Base-by-base conservation (phyloP, 2,113 vertebrate species). In the Scolopax mira region DNA sequence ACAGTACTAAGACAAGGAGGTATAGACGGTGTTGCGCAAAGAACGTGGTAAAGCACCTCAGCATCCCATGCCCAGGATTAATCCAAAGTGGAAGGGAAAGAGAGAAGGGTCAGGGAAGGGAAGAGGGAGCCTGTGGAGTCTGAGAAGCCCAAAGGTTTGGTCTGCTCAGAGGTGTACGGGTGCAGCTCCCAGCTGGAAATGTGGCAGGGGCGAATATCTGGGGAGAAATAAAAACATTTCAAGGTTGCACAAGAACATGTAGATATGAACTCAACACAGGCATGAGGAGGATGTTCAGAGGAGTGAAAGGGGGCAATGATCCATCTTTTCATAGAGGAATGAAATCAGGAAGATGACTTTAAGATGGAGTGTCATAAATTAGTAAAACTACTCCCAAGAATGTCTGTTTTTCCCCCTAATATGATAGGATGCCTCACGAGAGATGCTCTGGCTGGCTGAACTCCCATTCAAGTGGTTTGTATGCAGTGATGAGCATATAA, bases 1-100 rank as follows among this genome's bases (percentile, higher is more conserved):
- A n/a, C n/a, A n/a, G n/a, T n/a, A n/a, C n/a, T n/a, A 0, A 51
- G 42, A 9, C 8, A 16, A 49, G 35, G 13, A 51, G 51, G 35
- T 4, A 0, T 15, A 1, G 10, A 13, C 3, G 69, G 41, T 9
- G 7, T 2, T 4, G 24, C 8, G 11, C 46, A 62, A 58, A 55
- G 62, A 31, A n/a, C 0, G 0, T 2, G 3, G 39, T 8, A 15
- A 65, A 82, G 16, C 1, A 2, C 11, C 60, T 61, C 46, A 30
- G 60, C 51, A 6, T 86, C 44, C 18, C 12, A 0, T 2, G 0
- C 2, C 35, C 52, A 18, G 17, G 27, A 37, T 21, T 24, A 17
- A 31, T 22, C 39, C 44, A 24, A 41, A 46, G 25, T 60, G 46
- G 41, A 42, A 44, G 72, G 46, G 74, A 13, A 0, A 13, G 18